Base-by-base conservation (phyloP, 2,113 vertebrate genomes). In the Pachypanchax playfairii region DNA sequence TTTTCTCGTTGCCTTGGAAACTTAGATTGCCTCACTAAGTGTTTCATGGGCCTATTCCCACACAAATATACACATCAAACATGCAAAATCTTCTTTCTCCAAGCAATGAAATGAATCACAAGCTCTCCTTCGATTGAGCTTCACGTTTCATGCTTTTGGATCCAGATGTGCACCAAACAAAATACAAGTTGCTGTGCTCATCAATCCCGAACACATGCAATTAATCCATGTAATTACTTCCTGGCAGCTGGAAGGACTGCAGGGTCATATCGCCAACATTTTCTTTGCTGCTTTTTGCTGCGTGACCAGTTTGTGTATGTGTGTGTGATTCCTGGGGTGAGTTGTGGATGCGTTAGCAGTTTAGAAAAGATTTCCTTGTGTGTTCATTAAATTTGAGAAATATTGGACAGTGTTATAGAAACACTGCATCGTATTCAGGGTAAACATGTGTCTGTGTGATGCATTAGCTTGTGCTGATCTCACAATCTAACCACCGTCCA, bases 221-320 rank as follows among this genome's bases (percentile, higher is more conserved):
- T 85, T 82, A 72, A 85, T 82, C 80, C 86, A 66, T 77, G 65
- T 74, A 84, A 88, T 75, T 69, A 73, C 64, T 75, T 73, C 43
- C 50, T 65, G n/a, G 25, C 28, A 63, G 65, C 65, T 52, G 25
- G 53, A 70, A 55, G 53, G 62, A 62, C 47, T 55, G 44, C 56
- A 65, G 58, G 72, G 69, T 77, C 79, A 74, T 54, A 44, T 46
- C 36, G 56, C 7, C 26, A 36, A 39, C 71, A 36, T 26, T 39
- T 36, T 21, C 54, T 64, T n/a, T 39, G 63, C 48, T 52, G 39
- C 35, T 59, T 47, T 64, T 67, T 59, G 46, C 15, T 18, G 9
- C 33, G 22, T 35, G 18, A 28, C 9, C 4, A 25, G 11, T 31
- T 13, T 22, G 12, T 21, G 22, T 53, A 20, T 22, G n/a, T 31